Conservation (phyloP, 1,140 invertebrate species). For the Zaprionus ghesquierei region DNA sequence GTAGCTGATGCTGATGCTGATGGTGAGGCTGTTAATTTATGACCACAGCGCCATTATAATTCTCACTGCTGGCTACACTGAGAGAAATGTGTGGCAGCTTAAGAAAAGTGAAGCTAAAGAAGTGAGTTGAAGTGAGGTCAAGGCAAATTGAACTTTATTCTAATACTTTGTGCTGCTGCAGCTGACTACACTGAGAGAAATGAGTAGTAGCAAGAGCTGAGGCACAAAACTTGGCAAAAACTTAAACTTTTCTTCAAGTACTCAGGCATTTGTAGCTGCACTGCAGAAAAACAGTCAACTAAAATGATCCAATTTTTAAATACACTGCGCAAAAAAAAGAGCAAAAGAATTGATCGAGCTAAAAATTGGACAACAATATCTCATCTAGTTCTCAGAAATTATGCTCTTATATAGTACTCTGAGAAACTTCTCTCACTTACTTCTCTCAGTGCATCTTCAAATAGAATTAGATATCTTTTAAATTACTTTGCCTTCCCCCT, state of each 20-base stretch:
- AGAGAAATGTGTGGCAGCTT: neutral
- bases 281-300: no score
- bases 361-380: no score
- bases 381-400: no score
- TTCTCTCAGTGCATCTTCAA: neutral
- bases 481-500: neutral
- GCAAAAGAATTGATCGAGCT: no score
- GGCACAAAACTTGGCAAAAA: no score
- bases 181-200: neutral
- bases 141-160: neutral
- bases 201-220: no score
- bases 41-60: constrained; percentile 40
- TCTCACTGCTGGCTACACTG: constrained; percentile 17
- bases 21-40: constrained; percentile 26
- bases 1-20: neutral
- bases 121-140: neutral
- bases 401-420: neutral
- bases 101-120: neutral
- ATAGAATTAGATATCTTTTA: neutral
- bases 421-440: neutral
- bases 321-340: no score
- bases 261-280: no score
- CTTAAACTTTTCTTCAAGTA: no score
- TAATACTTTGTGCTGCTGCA: neutral
- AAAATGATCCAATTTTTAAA: no score